A percentile compares a stretch with the other conserved stretches of the same genome.
Conservation (phyloP, 1,140 invertebrate species). For the Listronotus bonariensis region DNA sequence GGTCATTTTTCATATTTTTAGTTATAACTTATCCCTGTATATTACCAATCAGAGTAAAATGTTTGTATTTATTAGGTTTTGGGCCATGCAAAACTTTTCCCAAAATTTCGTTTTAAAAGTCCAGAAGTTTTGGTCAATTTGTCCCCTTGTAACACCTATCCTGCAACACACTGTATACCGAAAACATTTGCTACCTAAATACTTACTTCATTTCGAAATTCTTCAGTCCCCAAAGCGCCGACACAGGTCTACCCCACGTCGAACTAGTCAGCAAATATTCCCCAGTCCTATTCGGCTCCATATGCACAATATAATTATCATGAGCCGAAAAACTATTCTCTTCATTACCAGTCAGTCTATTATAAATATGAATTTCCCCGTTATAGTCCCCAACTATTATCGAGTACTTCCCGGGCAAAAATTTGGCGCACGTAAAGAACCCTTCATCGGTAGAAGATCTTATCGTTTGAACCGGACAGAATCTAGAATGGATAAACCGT, state of each 20-base stretch:
- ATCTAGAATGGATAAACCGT: conserved; percentile 85
- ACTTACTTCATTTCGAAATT: conserved; percentile 72
- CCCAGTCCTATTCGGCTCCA: conserved; percentile 75
- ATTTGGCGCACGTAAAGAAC: conserved; percentile 81
- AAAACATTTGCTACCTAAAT: too few species aligned
- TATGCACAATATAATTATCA: conserved; percentile 80
- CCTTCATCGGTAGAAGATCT: conserved; percentile 74
- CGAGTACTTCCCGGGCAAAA: conserved; percentile 79
- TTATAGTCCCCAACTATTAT: conserved; percentile 84
- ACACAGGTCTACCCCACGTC: conserved; percentile 80
- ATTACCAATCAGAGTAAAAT: too few species aligned
- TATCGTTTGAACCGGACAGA: conserved; percentile 84
- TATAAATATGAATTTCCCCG: conserved; percentile 88
- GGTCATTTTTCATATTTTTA: too few species aligned
- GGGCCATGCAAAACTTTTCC: too few species aligned
- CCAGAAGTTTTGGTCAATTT: too few species aligned
- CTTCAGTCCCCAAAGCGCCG: conserved; percentile 83
- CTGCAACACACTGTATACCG: too few species aligned
- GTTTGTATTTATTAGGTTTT: too few species aligned
- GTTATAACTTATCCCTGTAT: too few species aligned
- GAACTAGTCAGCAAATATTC: conserved; percentile 84
- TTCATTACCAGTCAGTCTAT: conserved; percentile 78
- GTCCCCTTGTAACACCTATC: too few species aligned
- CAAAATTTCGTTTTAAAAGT: too few species aligned
- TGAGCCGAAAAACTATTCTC: conserved; percentile 80